Base-by-base conservation (phyloP, 1,140 invertebrate genomes). In the Drosophila nebulosa region DNA sequence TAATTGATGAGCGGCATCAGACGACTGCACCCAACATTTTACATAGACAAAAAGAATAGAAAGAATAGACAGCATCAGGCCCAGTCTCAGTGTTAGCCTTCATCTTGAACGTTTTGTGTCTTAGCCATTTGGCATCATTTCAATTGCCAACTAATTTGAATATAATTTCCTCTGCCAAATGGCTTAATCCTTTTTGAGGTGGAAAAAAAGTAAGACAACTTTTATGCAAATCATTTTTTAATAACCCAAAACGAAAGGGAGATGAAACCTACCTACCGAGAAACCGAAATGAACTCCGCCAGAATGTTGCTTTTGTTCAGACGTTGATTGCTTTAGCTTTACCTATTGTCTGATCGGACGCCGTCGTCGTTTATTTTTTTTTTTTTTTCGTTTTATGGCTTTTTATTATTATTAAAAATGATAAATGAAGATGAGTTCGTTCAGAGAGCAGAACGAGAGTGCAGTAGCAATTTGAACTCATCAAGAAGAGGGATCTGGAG, bases 321-420 rank as follows among this genome's bases (percentile, higher is more conserved):
- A 52, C 68, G 64, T 70, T 86, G 83, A 86, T 86, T 88, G 75
- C 84, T 24, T 24, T 35, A 27, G 14, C 24, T 55, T 30, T 30
- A 63, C 59, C 83, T 58, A 61, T 73, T 83, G 83, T 86, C 56
- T 66, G 78, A 12, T 4, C 32, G 18, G 50, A 74, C 69, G 62
- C 62, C 32, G 52, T 32, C 59, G n/a, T n/a, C n/a, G n/a, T n/a
- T n/a, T n/a, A n/a, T n/a, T n/a, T n/a, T n/a, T 74, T 32, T 10
- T 78, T 79, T 86, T 89, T 30, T 74, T 32, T 12, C 78, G 76
- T 86, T 88, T 75, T 63, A 74, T 67, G 71, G 71, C 71, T 74
- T 88, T 88, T 88, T 79, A 88, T 88, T 83, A 83, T 89, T 88
- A 88, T 89, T 89, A 79, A 89, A 89, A 88, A 79, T 88, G 83